Evolutionary conservation across 1,140 invertebrate genomes (phyloP).

Genomic region (Ridgeia piscesae): DNA sequence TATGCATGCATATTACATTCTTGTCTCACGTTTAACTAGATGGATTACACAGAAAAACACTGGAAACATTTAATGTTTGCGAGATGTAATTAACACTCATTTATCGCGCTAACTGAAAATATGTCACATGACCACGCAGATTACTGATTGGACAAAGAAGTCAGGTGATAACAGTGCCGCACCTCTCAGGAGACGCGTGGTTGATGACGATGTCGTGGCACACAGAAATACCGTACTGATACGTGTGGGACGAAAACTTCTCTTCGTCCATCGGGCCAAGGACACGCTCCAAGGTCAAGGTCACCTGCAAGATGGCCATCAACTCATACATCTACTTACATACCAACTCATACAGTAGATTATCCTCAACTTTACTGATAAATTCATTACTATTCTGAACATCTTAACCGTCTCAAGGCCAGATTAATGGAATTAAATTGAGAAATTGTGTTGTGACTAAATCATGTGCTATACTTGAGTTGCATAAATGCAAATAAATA

Average conservation of each 20-base stretch:
- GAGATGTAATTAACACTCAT: not conserved
- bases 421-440: too few species aligned
- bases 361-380: not conserved
- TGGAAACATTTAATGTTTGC: not conserved
- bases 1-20: not conserved
- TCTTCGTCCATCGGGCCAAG: slow-evolving; percentile 67
- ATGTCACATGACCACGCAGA: not conserved
- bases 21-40: too few species aligned
- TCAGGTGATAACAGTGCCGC: not conserved
- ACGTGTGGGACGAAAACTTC: slow-evolving; percentile 66
- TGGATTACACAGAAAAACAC: not conserved
- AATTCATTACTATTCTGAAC: not conserved
- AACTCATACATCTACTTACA: not conserved
- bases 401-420: too few species aligned
- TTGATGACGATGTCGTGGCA: slow-evolving; percentile 68
- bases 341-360: not conserved
- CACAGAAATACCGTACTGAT: slow-evolving; percentile 67
- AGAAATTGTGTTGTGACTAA: too few species aligned
- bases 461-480: too few species aligned
- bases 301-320: slow-evolving; percentile 33
- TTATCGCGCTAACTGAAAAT: not conserved
- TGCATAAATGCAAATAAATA: too few species aligned
- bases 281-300: slow-evolving; percentile 63
- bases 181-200: slow-evolving; percentile 53
- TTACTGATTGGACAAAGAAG: not conserved